phyloP scores from a whole-genome alignment of 2,797 vertebrate genomes.

The Gymnothorax reevesii region DNA sequence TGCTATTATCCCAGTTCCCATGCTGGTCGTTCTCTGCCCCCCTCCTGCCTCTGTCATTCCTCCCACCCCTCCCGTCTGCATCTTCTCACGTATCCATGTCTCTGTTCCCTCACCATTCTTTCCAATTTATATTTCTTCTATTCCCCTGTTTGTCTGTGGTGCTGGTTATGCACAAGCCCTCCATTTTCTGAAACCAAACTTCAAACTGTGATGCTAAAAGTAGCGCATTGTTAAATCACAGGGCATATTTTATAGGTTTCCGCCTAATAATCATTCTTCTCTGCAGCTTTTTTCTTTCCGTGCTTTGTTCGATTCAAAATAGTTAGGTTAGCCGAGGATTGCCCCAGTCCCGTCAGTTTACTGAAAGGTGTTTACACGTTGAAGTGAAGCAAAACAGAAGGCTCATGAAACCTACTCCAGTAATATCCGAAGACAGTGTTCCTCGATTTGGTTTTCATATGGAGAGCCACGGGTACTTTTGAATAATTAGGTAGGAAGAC shows the following conservation, averaged over 20 bases:
- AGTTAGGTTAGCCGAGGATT: not conserved
- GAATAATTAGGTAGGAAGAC: not conserved
- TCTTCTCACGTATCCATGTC: not conserved
- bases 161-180: not conserved
- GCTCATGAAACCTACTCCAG: slow-evolving; percentile 3
- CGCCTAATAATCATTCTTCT: slow-evolving; percentile 19
- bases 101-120: not conserved
- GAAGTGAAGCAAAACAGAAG: slow-evolving; percentile 15
- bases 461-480: not conserved
- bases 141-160: not conserved
- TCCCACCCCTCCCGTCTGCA: not conserved
- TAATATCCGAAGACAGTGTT: slow-evolving; percentile 29
- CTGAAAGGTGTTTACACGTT: slow-evolving; percentile 20
- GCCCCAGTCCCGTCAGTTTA: slow-evolving; percentile 7
- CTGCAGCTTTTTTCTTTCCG: not conserved
- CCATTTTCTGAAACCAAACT: not conserved
- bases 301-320: slow-evolving; percentile 19
- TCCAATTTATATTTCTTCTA: slow-evolving; percentile 27
- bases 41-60: not conserved
- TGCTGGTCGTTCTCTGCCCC: not conserved
- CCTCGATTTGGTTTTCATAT: slow-evolving; percentile 5
- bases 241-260: not conserved
- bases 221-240: slow-evolving; percentile 13
- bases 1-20: slow-evolving; percentile 13
- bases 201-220: not conserved